Percentiles rank a stretch among this genome's conserved stretches.
phyloP scores from a whole-genome alignment of 2,113 vertebrate species.

The Crocuta crocuta region DNA sequence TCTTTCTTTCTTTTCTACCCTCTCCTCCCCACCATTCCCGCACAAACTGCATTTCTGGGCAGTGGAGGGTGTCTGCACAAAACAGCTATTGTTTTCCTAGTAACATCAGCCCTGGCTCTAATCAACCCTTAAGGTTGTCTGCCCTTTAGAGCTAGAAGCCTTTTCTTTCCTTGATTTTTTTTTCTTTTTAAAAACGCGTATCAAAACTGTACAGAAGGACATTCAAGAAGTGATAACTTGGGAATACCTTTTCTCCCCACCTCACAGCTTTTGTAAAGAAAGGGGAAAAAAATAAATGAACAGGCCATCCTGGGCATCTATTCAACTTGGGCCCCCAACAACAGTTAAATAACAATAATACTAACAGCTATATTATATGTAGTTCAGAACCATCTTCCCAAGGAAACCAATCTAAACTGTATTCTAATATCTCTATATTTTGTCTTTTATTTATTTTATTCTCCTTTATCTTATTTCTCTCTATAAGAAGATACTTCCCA shows the following conservation, averaged over 20 bases:
- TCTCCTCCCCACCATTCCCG: not conserved
- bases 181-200: not conserved
- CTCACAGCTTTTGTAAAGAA: constrained; percentile 63
- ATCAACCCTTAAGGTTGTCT: constrained; percentile 63
- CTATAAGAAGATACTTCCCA: not conserved
- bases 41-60: constrained; percentile 56
- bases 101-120: constrained; percentile 58
- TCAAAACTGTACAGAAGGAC: not conserved
- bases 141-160: constrained; percentile 67
- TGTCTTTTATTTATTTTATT: not conserved
- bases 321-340: too few species aligned
- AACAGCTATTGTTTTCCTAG: constrained; percentile 72
- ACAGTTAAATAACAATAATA: not conserved
- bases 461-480: not conserved
- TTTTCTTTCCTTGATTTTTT: not conserved
- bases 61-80: constrained; percentile 66
- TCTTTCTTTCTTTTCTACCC: not conserved
- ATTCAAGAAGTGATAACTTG: constrained; percentile 65
- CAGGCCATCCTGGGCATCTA: not conserved
- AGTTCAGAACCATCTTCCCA: not conserved
- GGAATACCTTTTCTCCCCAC: constrained; percentile 62
- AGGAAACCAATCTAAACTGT: not conserved
- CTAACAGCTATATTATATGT: too few species aligned
- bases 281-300: constrained; percentile 45
- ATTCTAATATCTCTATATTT: not conserved